Evolutionary conservation across 2,113 vertebrate genomes (phyloP), one percentile per base, ranked within the genome.

Genomic region (Andinoacara biseriatus): DNA sequence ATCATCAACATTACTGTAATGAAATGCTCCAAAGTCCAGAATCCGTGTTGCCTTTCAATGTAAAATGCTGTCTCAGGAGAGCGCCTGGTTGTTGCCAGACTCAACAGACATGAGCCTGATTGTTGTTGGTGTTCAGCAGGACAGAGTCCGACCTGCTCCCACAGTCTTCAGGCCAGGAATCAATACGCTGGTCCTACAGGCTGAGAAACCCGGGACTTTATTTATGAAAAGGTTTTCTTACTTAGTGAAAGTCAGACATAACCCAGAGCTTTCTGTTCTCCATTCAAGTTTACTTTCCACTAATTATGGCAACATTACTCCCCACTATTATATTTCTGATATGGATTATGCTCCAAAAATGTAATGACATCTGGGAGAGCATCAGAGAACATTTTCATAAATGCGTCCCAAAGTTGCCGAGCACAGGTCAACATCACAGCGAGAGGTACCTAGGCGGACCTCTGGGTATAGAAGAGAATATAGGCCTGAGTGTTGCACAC

Each of bases 401-500:
- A 93, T 82, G 93, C 83, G 88, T 91, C 86, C 82, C 77, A 29
- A 54, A 75, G 81, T 86, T 76, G 56, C 81, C 38, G 14, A 2
- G 67, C 58, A 85, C 79, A 75, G 88, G 85, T 89, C 26, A 80
- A 84, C 91, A 61, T 91, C 90, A 92, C 92, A 92, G 96, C 93
- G 94, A 94, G 87, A 94, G 95, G 94, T 95, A 92, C 92, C 93
- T 96, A 96, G 90, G 97, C 95, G 94, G 97, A 97, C 95, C 98
- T 96, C 96, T 99, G 98, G 92, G 98, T 99, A 90, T 99, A 99
- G 96, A 99, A 99, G 93, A 99, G 97, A 93, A 99, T 99, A 94
- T 99, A 99, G 95, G 98, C 98, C 95, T 99, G 98, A 96, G 98
- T 99, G 96, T 96, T 97, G 96, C 98, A 99, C 95, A 99, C 98